A percentile compares a stretch with the other conserved stretches of the same genome.
phyloP scores from a whole-genome alignment of 2,113 vertebrate genomes.

The Calypte anna region DNA sequence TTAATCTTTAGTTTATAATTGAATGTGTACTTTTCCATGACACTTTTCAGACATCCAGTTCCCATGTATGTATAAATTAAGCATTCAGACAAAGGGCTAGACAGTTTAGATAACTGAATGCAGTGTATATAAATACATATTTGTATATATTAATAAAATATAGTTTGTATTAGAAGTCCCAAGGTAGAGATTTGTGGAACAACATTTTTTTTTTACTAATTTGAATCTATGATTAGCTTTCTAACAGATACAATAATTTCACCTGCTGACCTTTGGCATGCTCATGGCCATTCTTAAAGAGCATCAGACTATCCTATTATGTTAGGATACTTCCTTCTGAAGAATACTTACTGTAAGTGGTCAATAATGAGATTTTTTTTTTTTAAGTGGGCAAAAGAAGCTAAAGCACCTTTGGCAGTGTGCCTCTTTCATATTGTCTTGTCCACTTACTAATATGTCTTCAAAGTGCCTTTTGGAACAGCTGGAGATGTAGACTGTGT shows the following conservation, averaged over 20 bases:
- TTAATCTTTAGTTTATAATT: neutral
- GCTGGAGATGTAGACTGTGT: neutral
- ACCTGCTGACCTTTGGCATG: neutral
- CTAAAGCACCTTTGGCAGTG: neutral
- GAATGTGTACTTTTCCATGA: neutral
- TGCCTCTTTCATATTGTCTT: neutral
- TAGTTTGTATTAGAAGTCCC: neutral
- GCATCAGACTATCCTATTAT: neutral
- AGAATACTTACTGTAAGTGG: neutral
- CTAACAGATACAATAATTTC: neutral
- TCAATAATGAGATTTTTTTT: neutral
- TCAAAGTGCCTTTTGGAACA: constrained; percentile 1
- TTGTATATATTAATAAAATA: neutral
- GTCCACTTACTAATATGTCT: neutral
- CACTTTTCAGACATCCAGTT: neutral
- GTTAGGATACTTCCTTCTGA: neutral
- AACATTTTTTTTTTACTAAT: neutral
- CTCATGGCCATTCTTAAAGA: neutral
- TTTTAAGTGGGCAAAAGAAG: neutral
- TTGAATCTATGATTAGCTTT: neutral
- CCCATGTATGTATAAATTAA: rapidly evolving
- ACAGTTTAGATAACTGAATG: neutral
- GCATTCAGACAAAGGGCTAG: neutral
- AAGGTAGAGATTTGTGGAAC: neutral
- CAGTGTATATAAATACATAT: neutral